Evolutionary conservation across 1,140 invertebrate species (phyloP), one percentile per base, ranked within the genome.

Genomic region (Aphaenogaster floridana): DNA sequence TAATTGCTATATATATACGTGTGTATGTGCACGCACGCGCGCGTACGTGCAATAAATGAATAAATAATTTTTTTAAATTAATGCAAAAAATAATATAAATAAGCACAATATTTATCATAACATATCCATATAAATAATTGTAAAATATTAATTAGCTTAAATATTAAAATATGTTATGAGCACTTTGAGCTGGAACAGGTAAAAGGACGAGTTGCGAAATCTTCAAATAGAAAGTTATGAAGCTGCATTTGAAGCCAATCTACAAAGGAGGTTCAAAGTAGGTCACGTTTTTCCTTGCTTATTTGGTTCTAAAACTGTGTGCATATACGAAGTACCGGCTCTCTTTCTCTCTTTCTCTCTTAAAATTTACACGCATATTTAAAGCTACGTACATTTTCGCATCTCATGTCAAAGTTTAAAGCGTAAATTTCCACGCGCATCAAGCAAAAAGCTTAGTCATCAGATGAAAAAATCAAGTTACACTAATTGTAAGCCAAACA

Each of bases 361-460:
- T 81, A 52, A 81, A 71, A 81, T 81, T 81, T 71, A 59, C 21
- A 81, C 52, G 79, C 79, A 28, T 71, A 81, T 71, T 81, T 81
- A 81, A 68, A 71, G 36, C 78, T 57, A 54, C 64, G 50, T 80
- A 36, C n/a, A 63, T 71, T 71, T 81, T 59, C 52, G 39, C 79
- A 34, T 71, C 21, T 71, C 36, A 34, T 8, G 17, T 71, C 66
- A 71, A 81, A 69, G 50, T 69, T 81, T 66, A 64, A 66, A 79
- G 52, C 52, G 39, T 52, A 57, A 69, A 69, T 81, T 81, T 81
- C 21, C 48, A 15, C 39, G 64, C 2, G 17, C 50, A n/a, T 3
- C 11, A 7, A n/a, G 28, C 17, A 64, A 64, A 64, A 78, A 78
- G 59, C 59, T 63, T 5, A n/a, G 8, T 61, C 42, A 64, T 64